Evolutionary conservation across 2,888 invertebrate species (phyloP).

Genomic region (Diabrotica balteata): DNA sequence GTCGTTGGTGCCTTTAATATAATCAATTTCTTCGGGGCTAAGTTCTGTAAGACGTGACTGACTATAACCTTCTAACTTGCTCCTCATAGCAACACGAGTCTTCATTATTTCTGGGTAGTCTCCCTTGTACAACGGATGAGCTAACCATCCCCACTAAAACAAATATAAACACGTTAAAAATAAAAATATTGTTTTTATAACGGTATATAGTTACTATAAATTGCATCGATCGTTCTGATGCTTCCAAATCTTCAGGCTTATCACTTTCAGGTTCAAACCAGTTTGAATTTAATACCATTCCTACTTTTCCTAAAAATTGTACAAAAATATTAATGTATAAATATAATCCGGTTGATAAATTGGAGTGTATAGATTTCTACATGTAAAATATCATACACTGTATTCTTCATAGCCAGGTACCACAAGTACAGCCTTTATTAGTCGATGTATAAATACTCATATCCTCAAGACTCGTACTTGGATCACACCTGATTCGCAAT

Average conservation of each 20-base stretch:
- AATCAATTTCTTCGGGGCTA: constrained; percentile 65
- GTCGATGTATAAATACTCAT: too few species aligned
- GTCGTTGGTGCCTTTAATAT: constrained; percentile 67
- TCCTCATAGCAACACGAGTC: constrained; percentile 64
- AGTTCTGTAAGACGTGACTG: constrained; percentile 70
- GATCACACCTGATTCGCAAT: too few species aligned
- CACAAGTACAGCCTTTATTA: too few species aligned
- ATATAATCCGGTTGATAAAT: too few species aligned
- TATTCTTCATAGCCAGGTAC: too few species aligned
- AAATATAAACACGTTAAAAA: background rate
- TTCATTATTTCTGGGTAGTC: constrained; percentile 74
- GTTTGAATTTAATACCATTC: constrained; percentile 60
- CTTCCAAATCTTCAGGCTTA: constrained; percentile 63
- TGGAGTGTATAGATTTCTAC: too few species aligned
- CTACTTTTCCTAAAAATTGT: constrained; percentile 29
- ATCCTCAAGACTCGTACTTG: too few species aligned
- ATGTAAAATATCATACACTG: too few species aligned
- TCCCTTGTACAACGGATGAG: constrained; percentile 69
- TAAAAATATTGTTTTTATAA: background rate
- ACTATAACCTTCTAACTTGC: constrained; percentile 66
- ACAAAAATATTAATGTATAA: too few species aligned
- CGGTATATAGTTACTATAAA: constrained; percentile 47
- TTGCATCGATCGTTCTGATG: constrained; percentile 60
- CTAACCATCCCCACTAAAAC: constrained; percentile 40
- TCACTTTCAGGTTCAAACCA: constrained; percentile 69